Conservation (phyloP, 2,888 invertebrate species). For the Imbricaverruca yamaguchii region DNA sequence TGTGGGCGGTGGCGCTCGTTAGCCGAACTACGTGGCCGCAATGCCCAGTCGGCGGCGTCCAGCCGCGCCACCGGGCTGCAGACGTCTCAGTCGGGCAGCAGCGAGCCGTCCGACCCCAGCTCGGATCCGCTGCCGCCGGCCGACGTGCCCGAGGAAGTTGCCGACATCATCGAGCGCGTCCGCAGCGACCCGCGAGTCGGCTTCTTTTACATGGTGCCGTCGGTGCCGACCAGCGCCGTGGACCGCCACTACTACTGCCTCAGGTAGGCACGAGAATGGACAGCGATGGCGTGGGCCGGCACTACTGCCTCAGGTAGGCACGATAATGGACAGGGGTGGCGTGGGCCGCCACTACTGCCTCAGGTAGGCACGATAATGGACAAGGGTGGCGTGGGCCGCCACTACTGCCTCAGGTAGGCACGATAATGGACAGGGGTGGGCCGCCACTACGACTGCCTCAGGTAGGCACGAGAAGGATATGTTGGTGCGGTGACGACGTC, state of each 20-base stretch:
- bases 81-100: neutral
- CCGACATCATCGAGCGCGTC: constrained; percentile 46
- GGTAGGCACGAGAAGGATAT: no score
- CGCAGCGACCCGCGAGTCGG: constrained; percentile 51
- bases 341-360: constrained; percentile 11
- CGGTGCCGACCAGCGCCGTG: constrained; percentile 48
- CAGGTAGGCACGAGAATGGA: neutral
- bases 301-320: no score
- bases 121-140: neutral
- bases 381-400: neutral
- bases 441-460: no score
- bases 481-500: no score
- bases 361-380: neutral
- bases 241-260: constrained; percentile 11
- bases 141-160: neutral
- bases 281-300: no score
- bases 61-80: neutral
- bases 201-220: constrained; percentile 70
- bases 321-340: no score
- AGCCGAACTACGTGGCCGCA: neutral
- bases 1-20: no score
- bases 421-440: no score
- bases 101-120: neutral
- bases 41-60: neutral
- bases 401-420: constrained; percentile 1